Evolutionary conservation across 2,888 invertebrate genomes (phyloP).

Genomic region (Tyria jacobaeae): DNA sequence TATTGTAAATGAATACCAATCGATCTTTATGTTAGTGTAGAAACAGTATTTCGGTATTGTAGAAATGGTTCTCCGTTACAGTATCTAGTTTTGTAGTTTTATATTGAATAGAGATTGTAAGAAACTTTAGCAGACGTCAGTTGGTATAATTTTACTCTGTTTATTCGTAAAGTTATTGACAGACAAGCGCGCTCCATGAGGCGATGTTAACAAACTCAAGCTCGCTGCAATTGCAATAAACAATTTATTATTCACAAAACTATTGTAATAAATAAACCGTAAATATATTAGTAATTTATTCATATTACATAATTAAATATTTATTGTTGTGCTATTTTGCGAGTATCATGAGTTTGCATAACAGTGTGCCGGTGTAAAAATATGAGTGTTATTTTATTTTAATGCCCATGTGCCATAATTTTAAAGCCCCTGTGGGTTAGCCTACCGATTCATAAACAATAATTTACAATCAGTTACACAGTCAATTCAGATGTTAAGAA

Average conservation of each 20-base stretch:
- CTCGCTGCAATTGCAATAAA: conserved; percentile 25
- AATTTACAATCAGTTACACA: conserved; percentile 46
- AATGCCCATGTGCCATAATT: conserved; percentile 81
- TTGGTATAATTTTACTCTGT: conserved; percentile 46
- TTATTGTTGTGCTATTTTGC: conserved; percentile 37
- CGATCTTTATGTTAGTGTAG: conserved; percentile 73
- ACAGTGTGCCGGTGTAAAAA: conserved; percentile 64
- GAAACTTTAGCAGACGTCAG: conserved; percentile 52
- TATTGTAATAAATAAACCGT: conserved; percentile 17
- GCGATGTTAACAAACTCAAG: conserved; percentile 51
- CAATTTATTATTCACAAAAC: conserved; percentile 8
- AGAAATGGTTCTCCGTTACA: conserved; percentile 72
- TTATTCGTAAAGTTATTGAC: conserved; percentile 35
- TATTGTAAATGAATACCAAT: conserved; percentile 74
- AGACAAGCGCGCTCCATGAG: conserved; percentile 38
- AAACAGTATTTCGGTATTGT: conserved; percentile 81
- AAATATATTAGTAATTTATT: conserved; percentile 26
- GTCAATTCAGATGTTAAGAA: conserved; percentile 41
- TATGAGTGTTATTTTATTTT: conserved; percentile 68
- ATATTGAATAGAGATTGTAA: conserved; percentile 73
- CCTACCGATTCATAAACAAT: conserved; percentile 67
- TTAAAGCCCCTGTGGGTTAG: conserved; percentile 64
- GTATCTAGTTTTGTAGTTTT: conserved; percentile 80
- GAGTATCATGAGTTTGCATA: conserved; percentile 53
- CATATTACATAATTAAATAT: conserved; percentile 36